phyloP scores from a whole-genome alignment of 2,888 invertebrate genomes.

The Cheilosia pagana region DNA sequence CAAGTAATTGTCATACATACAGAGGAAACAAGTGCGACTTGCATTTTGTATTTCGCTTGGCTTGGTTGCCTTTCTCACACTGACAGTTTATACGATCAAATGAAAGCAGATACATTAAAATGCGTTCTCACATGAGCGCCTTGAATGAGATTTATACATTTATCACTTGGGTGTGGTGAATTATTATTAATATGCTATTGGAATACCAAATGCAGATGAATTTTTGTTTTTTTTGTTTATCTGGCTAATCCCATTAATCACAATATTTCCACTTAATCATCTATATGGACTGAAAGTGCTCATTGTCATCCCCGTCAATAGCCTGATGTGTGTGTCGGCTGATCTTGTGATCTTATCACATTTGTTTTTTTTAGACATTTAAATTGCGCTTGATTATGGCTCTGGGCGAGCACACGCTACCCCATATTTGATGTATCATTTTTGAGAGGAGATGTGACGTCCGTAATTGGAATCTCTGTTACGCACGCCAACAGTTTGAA shows the following conservation, averaged over 20 bases:
- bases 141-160: slow-evolving; percentile 23
- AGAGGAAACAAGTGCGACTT: slow-evolving; percentile 30
- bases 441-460: slow-evolving; percentile 22
- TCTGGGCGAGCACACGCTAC: slow-evolving; percentile 1
- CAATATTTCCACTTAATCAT: slow-evolving; percentile 21
- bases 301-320: slow-evolving; percentile 3
- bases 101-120: slow-evolving; percentile 24
- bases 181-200: slow-evolving; percentile 9
- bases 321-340: slow-evolving; percentile 30
- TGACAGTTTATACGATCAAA: slow-evolving; percentile 4
- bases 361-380: slow-evolving; percentile 13
- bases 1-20: background rate
- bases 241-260: background rate
- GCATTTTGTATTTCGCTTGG: slow-evolving; percentile 1
- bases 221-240: background rate
- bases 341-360: slow-evolving; percentile 27
- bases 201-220: slow-evolving; percentile 12
- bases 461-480: slow-evolving; percentile 32
- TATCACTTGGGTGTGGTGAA: slow-evolving; percentile 51
- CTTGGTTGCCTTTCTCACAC: background rate
- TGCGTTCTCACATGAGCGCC: slow-evolving; percentile 37
- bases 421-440: slow-evolving; percentile 32
- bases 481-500: slow-evolving; percentile 19
- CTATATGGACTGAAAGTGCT: slow-evolving; percentile 6
- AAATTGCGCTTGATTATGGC: slow-evolving; percentile 17